Base-by-base conservation (phyloP, 2,113 vertebrate species). In the Canis aureus region DNA sequence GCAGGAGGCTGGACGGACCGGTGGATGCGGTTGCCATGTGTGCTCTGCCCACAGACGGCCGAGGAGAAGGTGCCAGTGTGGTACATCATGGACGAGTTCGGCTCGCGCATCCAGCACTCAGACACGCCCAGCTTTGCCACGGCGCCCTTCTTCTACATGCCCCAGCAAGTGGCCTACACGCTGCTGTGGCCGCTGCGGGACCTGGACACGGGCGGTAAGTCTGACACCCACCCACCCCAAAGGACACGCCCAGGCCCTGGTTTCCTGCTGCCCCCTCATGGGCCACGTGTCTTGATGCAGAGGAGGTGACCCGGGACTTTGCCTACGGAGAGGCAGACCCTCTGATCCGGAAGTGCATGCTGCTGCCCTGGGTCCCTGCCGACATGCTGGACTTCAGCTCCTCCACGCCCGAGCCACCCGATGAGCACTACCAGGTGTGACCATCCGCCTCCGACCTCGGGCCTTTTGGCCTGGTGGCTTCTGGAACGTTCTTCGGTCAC, bases 51-150 rank as follows among this genome's bases (percentile, higher is more conserved):
- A 0, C 97, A 99, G 99, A 98, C 99, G 1, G 99, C 99, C 0
- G 99, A 99, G 89, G 99, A 99, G 93, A 99, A 99, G 94, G 99
- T 99, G 57, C 99, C 99, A 0, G 99, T 99, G 79, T 99, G 99
- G 99, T 99, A 99, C 97, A 97, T 99, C 96, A 99, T 99, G 99
- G 99, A 99, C 71, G 99, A 99, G 97, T 99, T 99, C 89, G 99
- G 99, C 89, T 99, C 99, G 0, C 98, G 99, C 93, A 99, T 99
- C 95, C 99, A 99, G 97, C 99, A 99, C 94, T 99, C 99, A 0
- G 99, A 99, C 12, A 96, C 97, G 69, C 99, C 99, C 0, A 99
- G 99, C 96, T 99, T 99, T 89, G 98, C 98, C 95, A 98, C 99
- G 11, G 99, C 99, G 0, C 99, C 99, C 55, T 99, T 99, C 88